phyloP scores from a whole-genome alignment of 2,113 vertebrate species.

The Rhagologus leucostigma region DNA sequence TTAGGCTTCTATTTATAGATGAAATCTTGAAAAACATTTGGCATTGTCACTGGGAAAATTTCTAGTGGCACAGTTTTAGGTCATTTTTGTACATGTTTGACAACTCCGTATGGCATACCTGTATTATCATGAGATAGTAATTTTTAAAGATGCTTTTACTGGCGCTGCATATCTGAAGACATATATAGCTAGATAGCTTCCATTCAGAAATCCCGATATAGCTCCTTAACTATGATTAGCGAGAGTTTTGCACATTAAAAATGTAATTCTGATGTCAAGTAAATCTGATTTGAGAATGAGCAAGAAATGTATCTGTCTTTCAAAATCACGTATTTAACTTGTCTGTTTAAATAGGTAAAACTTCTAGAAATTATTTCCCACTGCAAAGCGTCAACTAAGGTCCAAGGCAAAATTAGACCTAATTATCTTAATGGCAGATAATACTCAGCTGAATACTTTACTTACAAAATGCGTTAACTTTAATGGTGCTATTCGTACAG shows the following conservation, averaged over 20 bases:
- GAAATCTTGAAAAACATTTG: background rate
- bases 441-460: slow-evolving; percentile 45
- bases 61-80: background rate
- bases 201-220: slow-evolving; percentile 18
- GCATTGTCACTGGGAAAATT: background rate
- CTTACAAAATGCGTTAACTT: slow-evolving; percentile 8
- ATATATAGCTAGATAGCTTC: background rate
- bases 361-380: slow-evolving; percentile 31
- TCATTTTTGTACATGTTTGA: background rate
- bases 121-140: background rate
- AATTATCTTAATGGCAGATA: slow-evolving; percentile 54
- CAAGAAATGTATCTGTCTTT: slow-evolving; percentile 6
- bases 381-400: slow-evolving; percentile 35
- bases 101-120: background rate
- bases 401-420: slow-evolving; percentile 52
- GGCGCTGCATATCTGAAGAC: background rate
- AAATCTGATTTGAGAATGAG: slow-evolving; percentile 20
- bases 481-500: slow-evolving; percentile 15
- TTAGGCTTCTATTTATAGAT: background rate
- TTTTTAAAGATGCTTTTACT: background rate
- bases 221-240: background rate
- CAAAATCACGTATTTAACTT: slow-evolving; percentile 27
- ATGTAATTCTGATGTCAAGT: slow-evolving; percentile 13
- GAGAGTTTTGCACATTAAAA: background rate
- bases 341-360: slow-evolving; percentile 40